Evolutionary conservation across 2,888 invertebrate species (phyloP).

Genomic region (Drosophila paramelanica): DNA sequence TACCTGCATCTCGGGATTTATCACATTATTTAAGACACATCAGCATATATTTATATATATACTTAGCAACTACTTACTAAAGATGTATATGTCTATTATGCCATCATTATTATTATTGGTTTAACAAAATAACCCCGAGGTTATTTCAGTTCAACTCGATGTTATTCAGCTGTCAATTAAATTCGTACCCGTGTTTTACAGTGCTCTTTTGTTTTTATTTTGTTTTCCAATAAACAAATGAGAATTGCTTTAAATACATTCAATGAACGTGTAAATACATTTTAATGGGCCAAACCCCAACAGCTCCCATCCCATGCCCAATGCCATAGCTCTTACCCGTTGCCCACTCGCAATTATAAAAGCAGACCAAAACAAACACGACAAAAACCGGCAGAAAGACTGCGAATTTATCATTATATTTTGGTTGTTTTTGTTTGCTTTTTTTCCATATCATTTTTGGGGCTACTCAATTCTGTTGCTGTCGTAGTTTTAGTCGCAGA

Average conservation of each 20-base stretch:
- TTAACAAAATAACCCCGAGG: conserved; percentile 32
- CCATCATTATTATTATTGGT: conserved; percentile 30
- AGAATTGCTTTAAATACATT: conserved; percentile 52
- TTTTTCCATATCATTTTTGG: conserved; percentile 3
- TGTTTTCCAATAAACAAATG: conserved; percentile 36
- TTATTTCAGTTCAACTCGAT: conserved; percentile 57
- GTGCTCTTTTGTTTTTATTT: conserved; percentile 16
- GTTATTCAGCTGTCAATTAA: conserved; percentile 68
- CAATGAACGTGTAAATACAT: conserved; percentile 75
- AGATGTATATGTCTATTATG: conserved; percentile 10
- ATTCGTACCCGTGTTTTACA: conserved; percentile 45
- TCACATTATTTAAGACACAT: background rate
- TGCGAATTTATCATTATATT: conserved; percentile 59
- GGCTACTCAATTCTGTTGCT: conserved; percentile 26
- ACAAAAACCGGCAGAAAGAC: conserved; percentile 57
- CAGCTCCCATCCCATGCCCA: conserved; percentile 28
- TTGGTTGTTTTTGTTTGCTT: conserved; percentile 27
- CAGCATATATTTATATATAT: conserved; percentile 3
- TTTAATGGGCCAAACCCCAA: conserved; percentile 65
- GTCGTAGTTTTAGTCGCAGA: conserved; percentile 33
- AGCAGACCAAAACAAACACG: conserved; percentile 58
- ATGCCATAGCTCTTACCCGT: conserved; percentile 37
- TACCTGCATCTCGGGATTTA: background rate
- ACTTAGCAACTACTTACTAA: conserved; percentile 17
- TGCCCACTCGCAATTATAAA: conserved; percentile 47